Evolutionary conservation across 2,113 vertebrate genomes (phyloP), one percentile per base, ranked within the genome.

Genomic region (Etheostoma cragini): DNA sequence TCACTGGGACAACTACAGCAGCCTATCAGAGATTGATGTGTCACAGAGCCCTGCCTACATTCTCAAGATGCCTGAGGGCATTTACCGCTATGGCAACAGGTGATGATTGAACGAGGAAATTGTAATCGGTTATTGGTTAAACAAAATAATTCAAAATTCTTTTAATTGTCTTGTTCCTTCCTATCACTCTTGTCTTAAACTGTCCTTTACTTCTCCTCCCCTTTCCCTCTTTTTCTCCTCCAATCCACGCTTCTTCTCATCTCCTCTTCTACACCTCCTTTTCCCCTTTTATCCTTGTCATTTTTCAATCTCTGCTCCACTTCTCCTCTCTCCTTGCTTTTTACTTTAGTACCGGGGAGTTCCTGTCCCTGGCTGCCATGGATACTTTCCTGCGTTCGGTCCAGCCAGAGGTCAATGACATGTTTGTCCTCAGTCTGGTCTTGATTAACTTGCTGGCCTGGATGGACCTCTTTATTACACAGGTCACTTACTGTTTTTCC

Each of bases 391-490:
- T 99, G 82, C 97, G 98, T 35, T 98, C 97, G 0, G 93, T 99
- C 70, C 98, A 99, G 72, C 98, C 98, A 0, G 98, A 99, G 92
- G 98, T 99, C 76, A 99, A 99, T 1, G 98, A 99, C 83, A 91
- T 99, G 64, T 99, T 99, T 90, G 96, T 99, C 72, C 93, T 99
- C 65, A 99, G 98, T 89, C 91, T 99, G 90, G 97, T 99, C 72
- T 94, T 99, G 82, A 97, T 99, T 83, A 99, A 99, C 86, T 92
- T 99, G 56, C 96, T 99, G 96, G 98, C 98, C 76, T 99, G 98
- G 98, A 98, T 99, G 97, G 98, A 99, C 93, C 95, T 99, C 78
- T 99, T 99, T 82, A 98, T 99, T 64, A 99, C 98, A 17, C 98
- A 99, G 91, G 91, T 93, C 49, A 77, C 30, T 53, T 6, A 0